Evolutionary conservation across 1,140 invertebrate species (phyloP).

Genomic region (Euglossa dilemma): DNA sequence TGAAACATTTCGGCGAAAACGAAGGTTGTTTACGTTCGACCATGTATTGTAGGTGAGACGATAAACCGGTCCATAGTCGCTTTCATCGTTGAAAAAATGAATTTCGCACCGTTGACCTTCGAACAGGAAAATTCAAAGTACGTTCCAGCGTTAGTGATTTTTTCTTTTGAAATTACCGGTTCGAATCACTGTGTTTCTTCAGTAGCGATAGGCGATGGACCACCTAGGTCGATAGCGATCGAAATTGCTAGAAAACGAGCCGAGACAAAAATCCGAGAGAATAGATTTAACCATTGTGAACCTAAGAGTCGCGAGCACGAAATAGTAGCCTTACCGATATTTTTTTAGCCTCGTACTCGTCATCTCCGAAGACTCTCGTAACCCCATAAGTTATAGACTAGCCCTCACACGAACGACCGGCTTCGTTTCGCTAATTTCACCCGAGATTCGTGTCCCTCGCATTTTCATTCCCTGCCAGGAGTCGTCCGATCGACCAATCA

Average conservation of each 20-base stretch:
- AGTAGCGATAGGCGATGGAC: too few species aligned
- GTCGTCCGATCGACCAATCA: constrained; percentile 37
- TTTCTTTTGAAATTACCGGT: not conserved
- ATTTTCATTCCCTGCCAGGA: constrained; percentile 36
- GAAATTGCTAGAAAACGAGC: constrained; percentile 33
- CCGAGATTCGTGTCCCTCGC: constrained; percentile 16
- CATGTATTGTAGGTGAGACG: too few species aligned
- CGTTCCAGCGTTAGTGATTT: too few species aligned
- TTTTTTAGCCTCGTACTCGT: constrained; percentile 56
- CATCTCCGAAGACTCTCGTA: constrained; percentile 40
- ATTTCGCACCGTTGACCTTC: too few species aligned
- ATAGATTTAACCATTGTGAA: not conserved
- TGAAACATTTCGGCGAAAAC: too few species aligned
- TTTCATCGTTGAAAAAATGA: too few species aligned
- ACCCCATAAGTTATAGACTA: constrained; percentile 45
- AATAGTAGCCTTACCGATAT: constrained; percentile 66
- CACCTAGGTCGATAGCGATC: not conserved
- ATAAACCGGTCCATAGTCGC: too few species aligned
- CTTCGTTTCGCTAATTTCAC: constrained; percentile 35
- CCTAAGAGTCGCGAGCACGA: constrained; percentile 59
- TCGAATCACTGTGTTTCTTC: not conserved
- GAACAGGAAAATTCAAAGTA: too few species aligned
- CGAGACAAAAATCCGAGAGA: constrained; percentile 1
- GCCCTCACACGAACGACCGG: constrained; percentile 29
- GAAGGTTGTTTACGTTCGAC: too few species aligned